A percentile compares a stretch with the other conserved stretches of the same genome.
These are phyloP conservation scores for Oligia latruncula DNA, from an alignment of 2,888 invertebrate genomes.

Conservation along the genomic window DNA sequence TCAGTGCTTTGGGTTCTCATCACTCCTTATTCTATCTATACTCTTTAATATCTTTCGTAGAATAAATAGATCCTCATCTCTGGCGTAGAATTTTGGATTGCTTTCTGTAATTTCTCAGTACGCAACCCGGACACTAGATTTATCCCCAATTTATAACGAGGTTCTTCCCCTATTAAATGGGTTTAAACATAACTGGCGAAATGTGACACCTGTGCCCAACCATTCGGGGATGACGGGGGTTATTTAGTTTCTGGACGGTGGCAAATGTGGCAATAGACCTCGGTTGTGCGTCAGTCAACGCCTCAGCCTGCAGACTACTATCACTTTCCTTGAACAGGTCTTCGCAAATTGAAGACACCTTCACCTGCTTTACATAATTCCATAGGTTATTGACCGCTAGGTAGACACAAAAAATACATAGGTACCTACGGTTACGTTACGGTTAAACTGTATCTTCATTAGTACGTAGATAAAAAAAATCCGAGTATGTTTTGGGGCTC, in stretches of 20 bases:
- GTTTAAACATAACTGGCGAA: constrained; percentile 2
- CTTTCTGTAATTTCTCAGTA: background rate
- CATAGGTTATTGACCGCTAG: constrained; percentile 35
- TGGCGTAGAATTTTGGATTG: too few relatives aligned
- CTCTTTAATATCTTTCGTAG: background rate
- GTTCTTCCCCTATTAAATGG: background rate
- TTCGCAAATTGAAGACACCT: constrained; percentile 34
- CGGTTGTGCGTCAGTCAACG: constrained; percentile 10
- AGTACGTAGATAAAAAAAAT: background rate
- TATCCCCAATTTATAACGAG: background rate
- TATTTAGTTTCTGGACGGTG: background rate
- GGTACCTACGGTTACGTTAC: constrained; percentile 3
- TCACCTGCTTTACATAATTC: constrained; percentile 45
- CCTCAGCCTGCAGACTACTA: constrained; percentile 22
- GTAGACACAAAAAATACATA: background rate
- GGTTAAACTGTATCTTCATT: background rate
- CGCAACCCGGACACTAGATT: background rate
- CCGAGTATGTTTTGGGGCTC: background rate
- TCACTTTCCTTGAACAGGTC: constrained; percentile 46
- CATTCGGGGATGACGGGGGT: background rate
- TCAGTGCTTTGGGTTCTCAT: background rate
- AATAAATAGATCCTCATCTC: background rate
- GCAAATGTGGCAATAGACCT: constrained; percentile 10
- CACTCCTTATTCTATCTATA: background rate
- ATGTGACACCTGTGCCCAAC: background rate